Evolutionary conservation across 2,888 invertebrate species (phyloP).

Genomic region (Cheilosia grossa): DNA sequence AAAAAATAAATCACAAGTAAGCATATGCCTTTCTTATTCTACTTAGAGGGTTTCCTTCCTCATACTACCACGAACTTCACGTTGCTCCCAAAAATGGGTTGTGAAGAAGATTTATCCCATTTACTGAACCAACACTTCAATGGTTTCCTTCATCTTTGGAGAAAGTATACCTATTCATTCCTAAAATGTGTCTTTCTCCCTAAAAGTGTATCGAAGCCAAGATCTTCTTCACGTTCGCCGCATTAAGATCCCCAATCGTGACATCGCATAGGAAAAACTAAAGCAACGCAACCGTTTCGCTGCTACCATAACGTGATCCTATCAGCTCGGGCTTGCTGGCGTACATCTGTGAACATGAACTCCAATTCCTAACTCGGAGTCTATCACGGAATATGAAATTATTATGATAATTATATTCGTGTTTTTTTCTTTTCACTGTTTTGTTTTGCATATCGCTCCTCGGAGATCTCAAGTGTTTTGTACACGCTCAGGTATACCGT

Average conservation of each 20-base stretch:
- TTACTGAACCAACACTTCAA: constrained; percentile 10
- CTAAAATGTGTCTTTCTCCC: constrained; percentile 37
- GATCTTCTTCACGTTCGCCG: constrained; percentile 51
- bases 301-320: constrained; percentile 44
- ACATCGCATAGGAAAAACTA: constrained; percentile 40
- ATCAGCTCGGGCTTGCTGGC: constrained; percentile 4
- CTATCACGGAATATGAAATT: constrained; percentile 53
- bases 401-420: constrained; percentile 47
- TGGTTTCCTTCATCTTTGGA: constrained; percentile 8
- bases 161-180: constrained; percentile 29
- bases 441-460: background rate
- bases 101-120: background rate
- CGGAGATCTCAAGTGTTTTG: background rate
- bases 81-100: background rate
- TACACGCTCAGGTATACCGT: background rate
- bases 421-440: background rate
- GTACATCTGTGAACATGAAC: constrained; percentile 1
- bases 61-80: background rate
- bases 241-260: constrained; percentile 59
- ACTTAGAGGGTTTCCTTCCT: background rate
- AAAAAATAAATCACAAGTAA: too few species aligned
- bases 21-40: too few species aligned
- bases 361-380: constrained; percentile 14
- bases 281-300: constrained; percentile 37
- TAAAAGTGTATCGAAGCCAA: constrained; percentile 39